Conservation (phyloP, 2,888 invertebrate genomes). For the Cynaeus angustus region DNA sequence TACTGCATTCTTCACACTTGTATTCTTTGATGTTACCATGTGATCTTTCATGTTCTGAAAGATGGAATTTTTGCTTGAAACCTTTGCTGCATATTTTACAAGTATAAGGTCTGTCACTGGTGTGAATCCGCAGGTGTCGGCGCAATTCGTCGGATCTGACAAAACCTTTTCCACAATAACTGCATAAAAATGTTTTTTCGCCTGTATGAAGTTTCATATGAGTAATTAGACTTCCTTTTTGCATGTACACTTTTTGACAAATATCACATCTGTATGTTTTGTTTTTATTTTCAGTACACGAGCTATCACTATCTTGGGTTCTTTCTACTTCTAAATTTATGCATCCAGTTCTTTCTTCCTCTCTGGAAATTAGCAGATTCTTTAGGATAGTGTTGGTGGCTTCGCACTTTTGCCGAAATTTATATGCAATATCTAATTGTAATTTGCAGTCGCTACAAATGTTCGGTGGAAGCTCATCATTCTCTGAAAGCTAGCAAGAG, state of each 20-base stretch:
- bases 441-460: constrained; percentile 25
- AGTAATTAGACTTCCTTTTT: constrained; percentile 4
- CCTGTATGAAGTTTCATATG: constrained; percentile 38
- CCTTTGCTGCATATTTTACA: constrained; percentile 57
- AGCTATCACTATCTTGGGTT: too few relatives aligned
- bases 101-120: constrained; percentile 58
- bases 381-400: constrained; percentile 26
- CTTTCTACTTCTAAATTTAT: too few relatives aligned
- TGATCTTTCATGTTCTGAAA: constrained; percentile 58
- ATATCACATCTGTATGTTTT: constrained; percentile 32
- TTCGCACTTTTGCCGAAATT: constrained; percentile 33
- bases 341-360: too few relatives aligned
- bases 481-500: constrained; percentile 20
- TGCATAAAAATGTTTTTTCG: constrained; percentile 57
- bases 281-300: too few relatives aligned
- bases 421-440: constrained; percentile 20
- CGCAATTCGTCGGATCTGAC: constrained; percentile 56
- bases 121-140: constrained; percentile 55
- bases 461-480: constrained; percentile 30
- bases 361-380: neutral
- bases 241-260: constrained; percentile 35
- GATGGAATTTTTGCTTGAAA: constrained; percentile 59
- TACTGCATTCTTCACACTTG: constrained; percentile 34
- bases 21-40: constrained; percentile 45
- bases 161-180: constrained; percentile 57